A percentile compares a stretch with the other conserved stretches of the same genome.
These are phyloP conservation scores for Drosophila hamatofila DNA, from an alignment of 2,888 invertebrate genomes.

Conservation along the genomic window DNA sequence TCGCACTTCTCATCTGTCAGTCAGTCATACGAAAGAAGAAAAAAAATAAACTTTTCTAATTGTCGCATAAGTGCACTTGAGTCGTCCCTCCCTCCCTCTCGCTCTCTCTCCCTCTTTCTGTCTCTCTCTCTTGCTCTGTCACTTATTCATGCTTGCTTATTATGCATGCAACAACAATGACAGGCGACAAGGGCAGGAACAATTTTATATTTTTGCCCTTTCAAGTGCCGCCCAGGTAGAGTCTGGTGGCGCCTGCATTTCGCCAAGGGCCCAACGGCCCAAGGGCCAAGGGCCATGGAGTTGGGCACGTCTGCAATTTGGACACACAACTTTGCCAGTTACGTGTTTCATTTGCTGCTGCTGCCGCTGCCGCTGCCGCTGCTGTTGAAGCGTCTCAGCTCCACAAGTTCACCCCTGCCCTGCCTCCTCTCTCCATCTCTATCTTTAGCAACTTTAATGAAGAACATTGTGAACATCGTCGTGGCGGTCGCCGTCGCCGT, in stretches of 20 bases:
- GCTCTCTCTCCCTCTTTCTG: background rate
- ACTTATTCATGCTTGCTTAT: constrained; percentile 44
- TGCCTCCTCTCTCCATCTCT: background rate
- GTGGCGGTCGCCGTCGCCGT: background rate
- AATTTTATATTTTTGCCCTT: constrained; percentile 44
- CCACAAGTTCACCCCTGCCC: background rate
- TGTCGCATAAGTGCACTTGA: constrained; percentile 69
- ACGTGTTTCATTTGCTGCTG: constrained; percentile 64
- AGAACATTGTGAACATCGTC: constrained; percentile 13
- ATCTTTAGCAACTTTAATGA: constrained; percentile 39
- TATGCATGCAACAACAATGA: constrained; percentile 69
- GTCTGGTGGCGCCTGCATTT: constrained; percentile 26
- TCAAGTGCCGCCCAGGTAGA: constrained; percentile 54
- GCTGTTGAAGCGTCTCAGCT: constrained; percentile 6
- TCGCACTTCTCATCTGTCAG: constrained; percentile 26
- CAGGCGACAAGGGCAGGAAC: constrained; percentile 65
- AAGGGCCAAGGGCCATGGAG: constrained; percentile 37
- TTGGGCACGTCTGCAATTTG: constrained; percentile 72
- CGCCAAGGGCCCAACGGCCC: constrained; percentile 20
- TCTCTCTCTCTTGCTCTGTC: background rate
- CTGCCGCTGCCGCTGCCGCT: too few relatives aligned
- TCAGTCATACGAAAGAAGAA: constrained; percentile 22
- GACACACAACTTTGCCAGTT: constrained; percentile 65
- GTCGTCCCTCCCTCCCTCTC: background rate
- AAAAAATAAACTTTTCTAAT: constrained; percentile 63